Base-by-base conservation (phyloP, 2,113 vertebrate genomes). In the Aramus guarauna region DNA sequence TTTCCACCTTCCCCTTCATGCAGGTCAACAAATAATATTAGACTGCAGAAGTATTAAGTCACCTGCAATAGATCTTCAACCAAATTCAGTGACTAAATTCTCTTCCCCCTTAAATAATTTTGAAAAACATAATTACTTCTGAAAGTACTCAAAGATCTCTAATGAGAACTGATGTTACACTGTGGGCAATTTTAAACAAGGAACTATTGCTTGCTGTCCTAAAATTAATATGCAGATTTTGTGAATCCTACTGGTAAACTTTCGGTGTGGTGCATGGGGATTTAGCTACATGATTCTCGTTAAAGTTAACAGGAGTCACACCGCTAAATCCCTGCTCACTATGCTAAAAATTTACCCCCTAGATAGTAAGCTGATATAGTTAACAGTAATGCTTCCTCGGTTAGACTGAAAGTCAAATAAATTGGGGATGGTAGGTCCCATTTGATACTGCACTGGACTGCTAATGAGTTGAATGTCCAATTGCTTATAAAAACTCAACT, bases 101-200 rank as follows among this genome's bases (percentile, higher is more conserved):
- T 96, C 93, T 80, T 87, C 92, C 59, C 66, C 74, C 75, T 95
- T 94, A 96, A 97, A 97, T 96, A 97, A 91, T 93, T 94, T 59
- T 91, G 87, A 93, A 94, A 95, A 85, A 20, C 81, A n/a, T 96
- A 96, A 97, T 97, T 96, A 96, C 95, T 95, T 96, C 74, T 96
- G 96, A 96, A 96, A 55, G 74, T 83, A 69, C 86, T 55, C 84
- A 82, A 95, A 93, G 93, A 87, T 93, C 95, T 91, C 96, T 96
- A 97, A 97, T 93, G 94, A 97, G 87, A 94, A 95, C 59, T 95
- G 95, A 96, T 96, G 91, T 76, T 97, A 95, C 94, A 94, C 91
- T 91, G 77, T 79, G 89, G 94, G 94, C 93, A 93, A 97, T 97
- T 92, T 94, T 95, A 90, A 96, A 97, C 71, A 88, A 85, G 95